Conservation (phyloP, 2,113 vertebrate genomes). For the Cacatua alba region DNA sequence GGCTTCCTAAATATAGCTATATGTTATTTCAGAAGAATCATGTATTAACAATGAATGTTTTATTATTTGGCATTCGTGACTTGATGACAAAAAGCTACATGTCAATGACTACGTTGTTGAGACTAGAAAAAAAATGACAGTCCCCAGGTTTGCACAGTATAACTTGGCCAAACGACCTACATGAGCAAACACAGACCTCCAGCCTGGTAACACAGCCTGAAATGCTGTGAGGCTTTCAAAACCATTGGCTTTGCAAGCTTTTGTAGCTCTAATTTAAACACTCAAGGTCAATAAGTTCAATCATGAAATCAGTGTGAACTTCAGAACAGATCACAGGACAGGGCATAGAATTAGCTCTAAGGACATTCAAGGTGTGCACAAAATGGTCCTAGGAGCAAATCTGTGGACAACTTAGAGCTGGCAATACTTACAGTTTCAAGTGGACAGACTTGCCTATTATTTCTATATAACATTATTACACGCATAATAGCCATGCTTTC, state of each 20-base stretch:
- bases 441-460: background rate
- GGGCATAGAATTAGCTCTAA: background rate
- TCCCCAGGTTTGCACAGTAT: background rate
- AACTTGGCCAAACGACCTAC: background rate
- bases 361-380: background rate
- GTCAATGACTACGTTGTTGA: background rate
- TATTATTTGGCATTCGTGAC: background rate
- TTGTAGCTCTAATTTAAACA: background rate
- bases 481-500: background rate
- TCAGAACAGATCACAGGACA: background rate
- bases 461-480: background rate
- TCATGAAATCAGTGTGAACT: background rate
- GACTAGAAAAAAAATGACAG: background rate
- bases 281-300: background rate
- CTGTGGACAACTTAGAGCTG: background rate
- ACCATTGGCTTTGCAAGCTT: background rate
- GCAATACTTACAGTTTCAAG: background rate
- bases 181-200: background rate
- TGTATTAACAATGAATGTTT: fast-evolving
- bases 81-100: background rate
- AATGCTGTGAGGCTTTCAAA: background rate
- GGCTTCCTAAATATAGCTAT: background rate
- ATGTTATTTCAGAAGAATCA: background rate
- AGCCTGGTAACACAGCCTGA: background rate
- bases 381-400: background rate